Conservation (phyloP, 2,797 vertebrate genomes). For the Monodelphis domestica region DNA sequence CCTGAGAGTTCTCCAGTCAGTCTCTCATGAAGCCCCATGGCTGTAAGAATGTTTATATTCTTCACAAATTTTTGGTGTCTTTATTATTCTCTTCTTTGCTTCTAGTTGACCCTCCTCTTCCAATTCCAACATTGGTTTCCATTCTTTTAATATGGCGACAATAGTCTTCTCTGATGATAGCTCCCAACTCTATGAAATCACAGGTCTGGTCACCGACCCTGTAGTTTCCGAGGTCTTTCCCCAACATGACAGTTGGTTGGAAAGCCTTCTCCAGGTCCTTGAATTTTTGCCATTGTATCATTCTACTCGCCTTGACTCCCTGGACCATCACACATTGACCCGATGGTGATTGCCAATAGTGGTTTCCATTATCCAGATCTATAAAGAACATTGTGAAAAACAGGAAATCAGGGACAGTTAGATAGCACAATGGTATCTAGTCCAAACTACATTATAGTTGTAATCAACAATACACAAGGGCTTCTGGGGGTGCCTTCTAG, state of each 20-base stretch:
- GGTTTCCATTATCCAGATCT: neutral
- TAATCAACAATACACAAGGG: too few relatives aligned
- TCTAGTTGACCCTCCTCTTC: neutral
- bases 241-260: neutral
- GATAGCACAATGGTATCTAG: too few relatives aligned
- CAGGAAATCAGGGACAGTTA: too few relatives aligned
- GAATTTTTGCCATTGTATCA: neutral
- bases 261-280: neutral
- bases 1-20: neutral
- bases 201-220: neutral
- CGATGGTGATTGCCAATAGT: neutral
- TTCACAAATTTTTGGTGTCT: neutral
- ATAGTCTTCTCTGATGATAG: neutral
- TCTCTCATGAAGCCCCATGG: neutral
- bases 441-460: too few relatives aligned
- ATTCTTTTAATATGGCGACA: neutral
- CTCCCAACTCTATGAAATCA: neutral
- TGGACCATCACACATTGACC: too few relatives aligned
- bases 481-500: too few relatives aligned
- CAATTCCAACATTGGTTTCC: neutral
- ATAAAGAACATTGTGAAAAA: neutral
- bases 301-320: neutral
- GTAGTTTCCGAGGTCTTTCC: neutral
- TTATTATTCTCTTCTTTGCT: conserved; percentile 16
- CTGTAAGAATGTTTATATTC: neutral